Evolutionary conservation across 2,797 vertebrate species (phyloP).

Genomic region (Kryptopterus vitreolus): DNA sequence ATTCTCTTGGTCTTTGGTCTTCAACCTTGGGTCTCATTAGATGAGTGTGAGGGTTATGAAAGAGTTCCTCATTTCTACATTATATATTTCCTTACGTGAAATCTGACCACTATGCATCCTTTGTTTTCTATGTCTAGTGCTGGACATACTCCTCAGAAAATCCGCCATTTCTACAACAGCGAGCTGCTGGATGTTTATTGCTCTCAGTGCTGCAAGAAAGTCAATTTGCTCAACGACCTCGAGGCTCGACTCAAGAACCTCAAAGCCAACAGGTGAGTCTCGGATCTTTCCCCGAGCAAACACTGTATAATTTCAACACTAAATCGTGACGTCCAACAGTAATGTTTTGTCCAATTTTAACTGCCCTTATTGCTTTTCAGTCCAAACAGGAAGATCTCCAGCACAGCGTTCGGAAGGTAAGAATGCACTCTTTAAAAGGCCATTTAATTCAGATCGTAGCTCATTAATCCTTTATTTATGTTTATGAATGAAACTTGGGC

Average conservation of each 20-base stretch:
- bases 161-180: conserved; percentile 81
- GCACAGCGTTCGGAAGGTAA: conserved; percentile 95
- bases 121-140: conserved; percentile 73
- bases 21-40: neutral
- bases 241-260: conserved; percentile 94
- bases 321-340: neutral
- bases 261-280: conserved; percentile 88
- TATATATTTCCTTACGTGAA: neutral
- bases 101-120: neutral
- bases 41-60: neutral
- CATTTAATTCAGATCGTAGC: neutral
- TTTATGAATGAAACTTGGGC: neutral
- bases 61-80: neutral
- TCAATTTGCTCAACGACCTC: conserved; percentile 94
- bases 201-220: conserved; percentile 97
- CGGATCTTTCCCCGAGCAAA: neutral
- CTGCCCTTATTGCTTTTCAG: conserved; percentile 65
- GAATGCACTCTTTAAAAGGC: conserved; percentile 47
- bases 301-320: neutral
- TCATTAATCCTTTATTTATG: neutral
- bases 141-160: conserved; percentile 93
- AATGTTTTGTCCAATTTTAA: neutral
- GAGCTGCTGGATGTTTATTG: conserved; percentile 94
- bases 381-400: conserved; percentile 93
- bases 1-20: neutral